phyloP scores from a whole-genome alignment of 1,140 invertebrate species.

The Orchesella cincta region DNA sequence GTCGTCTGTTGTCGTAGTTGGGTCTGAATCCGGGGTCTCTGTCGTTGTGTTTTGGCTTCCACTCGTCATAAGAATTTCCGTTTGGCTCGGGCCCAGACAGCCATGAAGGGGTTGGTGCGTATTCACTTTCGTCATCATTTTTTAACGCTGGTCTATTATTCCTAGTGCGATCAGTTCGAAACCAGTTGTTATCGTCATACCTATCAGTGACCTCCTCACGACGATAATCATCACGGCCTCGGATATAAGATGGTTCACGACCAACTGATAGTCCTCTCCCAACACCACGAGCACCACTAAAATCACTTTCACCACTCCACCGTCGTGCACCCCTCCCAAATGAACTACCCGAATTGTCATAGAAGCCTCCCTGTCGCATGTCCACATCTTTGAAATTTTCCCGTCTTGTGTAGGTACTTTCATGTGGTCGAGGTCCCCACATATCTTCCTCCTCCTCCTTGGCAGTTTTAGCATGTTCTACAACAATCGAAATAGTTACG shows the following conservation, averaged over 20 bases:
- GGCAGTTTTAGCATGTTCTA: not conserved
- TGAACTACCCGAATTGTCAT: not conserved
- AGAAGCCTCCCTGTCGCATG: slow-evolving; percentile 10
- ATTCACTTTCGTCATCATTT: no score
- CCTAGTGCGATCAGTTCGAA: no score
- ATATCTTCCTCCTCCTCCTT: not conserved
- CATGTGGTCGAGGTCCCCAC: not conserved
- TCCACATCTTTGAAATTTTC: slow-evolving; percentile 3
- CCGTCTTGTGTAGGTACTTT: not conserved
- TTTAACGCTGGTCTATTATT: no score
- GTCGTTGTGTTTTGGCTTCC: not conserved
- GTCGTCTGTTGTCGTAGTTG: not conserved
- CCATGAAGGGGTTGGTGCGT: no score
- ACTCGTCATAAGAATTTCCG: not conserved
- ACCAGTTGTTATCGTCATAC: no score
- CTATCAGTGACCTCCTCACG: no score
- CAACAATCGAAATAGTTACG: not conserved
- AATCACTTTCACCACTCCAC: slow-evolving; percentile 8
- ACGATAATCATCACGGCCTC: slow-evolving; percentile 8
- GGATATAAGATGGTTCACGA: not conserved
- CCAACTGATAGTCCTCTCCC: not conserved
- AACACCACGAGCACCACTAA: not conserved
- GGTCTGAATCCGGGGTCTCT: not conserved
- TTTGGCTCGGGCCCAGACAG: not conserved
- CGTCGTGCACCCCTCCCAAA: not conserved